These are phyloP conservation scores for Apamea epomidion DNA, from an alignment of 2,888 invertebrate species.

Conservation along the genomic window DNA sequence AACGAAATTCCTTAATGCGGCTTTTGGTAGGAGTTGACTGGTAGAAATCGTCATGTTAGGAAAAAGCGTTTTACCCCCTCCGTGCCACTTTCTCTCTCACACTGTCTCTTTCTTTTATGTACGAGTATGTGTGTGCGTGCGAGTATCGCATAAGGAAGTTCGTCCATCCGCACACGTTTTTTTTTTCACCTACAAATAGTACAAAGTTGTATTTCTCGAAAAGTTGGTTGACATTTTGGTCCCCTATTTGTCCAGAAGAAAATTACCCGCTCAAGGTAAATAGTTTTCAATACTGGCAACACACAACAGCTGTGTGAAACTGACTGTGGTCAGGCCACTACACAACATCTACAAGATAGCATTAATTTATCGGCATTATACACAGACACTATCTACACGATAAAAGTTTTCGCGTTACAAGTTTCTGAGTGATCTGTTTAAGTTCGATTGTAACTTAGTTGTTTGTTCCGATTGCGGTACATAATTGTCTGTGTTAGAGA, in stretches of 20 bases:
- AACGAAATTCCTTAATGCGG: neutral
- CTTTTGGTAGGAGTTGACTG: neutral
- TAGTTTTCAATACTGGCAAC: slow-evolving; percentile 21
- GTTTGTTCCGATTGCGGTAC: slow-evolving; percentile 60
- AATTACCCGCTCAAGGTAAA: neutral
- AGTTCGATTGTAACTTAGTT: slow-evolving; percentile 61
- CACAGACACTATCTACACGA: slow-evolving; percentile 51
- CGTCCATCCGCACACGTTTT: neutral
- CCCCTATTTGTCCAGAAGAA: neutral
- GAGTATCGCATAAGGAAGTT: neutral
- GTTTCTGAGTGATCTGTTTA: slow-evolving; percentile 58
- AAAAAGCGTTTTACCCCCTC: neutral
- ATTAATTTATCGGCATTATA: slow-evolving; percentile 69
- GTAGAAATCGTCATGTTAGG: neutral
- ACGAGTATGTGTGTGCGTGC: neutral
- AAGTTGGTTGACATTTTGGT: neutral
- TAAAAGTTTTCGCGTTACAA: slow-evolving; percentile 64
- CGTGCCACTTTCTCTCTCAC: neutral
- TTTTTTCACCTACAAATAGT: neutral
- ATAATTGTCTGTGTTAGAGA: slow-evolving; percentile 49
- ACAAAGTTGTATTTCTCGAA: neutral
- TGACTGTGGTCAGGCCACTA: slow-evolving; percentile 56
- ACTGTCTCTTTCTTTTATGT: neutral
- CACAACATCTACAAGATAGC: slow-evolving; percentile 67
- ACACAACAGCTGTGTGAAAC: slow-evolving; percentile 48